Percentiles rank a stretch among this genome's conserved stretches.
Evolutionary conservation across 2,888 invertebrate species (phyloP).

Genomic region (Poecilobothrus nobilitatus): DNA sequence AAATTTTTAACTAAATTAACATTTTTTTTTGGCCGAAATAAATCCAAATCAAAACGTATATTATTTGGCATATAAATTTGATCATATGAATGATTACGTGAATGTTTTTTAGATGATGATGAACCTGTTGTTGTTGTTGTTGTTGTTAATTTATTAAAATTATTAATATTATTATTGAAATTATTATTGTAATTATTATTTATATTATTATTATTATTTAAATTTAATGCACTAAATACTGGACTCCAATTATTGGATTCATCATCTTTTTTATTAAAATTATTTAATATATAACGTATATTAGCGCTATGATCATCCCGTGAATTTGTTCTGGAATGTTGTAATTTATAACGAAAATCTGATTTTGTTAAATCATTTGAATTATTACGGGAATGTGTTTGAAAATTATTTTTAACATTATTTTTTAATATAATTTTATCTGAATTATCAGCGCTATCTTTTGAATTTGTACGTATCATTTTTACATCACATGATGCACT

Average conservation of each 20-base stretch:
- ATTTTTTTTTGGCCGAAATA: constrained; percentile 38
- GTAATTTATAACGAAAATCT: constrained; percentile 33
- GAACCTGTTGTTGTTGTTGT: neutral
- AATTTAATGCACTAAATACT: constrained; percentile 6
- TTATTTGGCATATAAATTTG: constrained; percentile 45
- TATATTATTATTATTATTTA: constrained; percentile 33
- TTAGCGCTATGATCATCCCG: constrained; percentile 35
- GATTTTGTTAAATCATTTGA: constrained; percentile 39
- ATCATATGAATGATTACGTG: constrained; percentile 44
- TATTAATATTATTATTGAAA: constrained; percentile 35
- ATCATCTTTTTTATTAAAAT: constrained; percentile 34
- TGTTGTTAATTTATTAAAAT: constrained; percentile 23
- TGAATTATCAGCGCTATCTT: constrained; percentile 29
- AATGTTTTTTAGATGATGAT: constrained; percentile 34
- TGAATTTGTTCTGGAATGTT: constrained; percentile 37
- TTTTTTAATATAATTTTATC: constrained; percentile 14
- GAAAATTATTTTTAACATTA: constrained; percentile 28
- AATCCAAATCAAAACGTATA: constrained; percentile 42
- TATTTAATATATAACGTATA: constrained; percentile 43
- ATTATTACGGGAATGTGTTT: constrained; percentile 44
- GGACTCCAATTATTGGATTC: constrained; percentile 19
- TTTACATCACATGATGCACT: constrained; percentile 44
- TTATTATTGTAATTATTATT: too few relatives aligned
- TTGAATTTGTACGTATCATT: constrained; percentile 42
- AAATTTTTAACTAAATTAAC: constrained; percentile 41